A percentile compares a stretch with the other conserved stretches of the same genome.
Evolutionary conservation across 2,113 vertebrate species (phyloP).

Genomic region (Budorcas taxicolor): DNA sequence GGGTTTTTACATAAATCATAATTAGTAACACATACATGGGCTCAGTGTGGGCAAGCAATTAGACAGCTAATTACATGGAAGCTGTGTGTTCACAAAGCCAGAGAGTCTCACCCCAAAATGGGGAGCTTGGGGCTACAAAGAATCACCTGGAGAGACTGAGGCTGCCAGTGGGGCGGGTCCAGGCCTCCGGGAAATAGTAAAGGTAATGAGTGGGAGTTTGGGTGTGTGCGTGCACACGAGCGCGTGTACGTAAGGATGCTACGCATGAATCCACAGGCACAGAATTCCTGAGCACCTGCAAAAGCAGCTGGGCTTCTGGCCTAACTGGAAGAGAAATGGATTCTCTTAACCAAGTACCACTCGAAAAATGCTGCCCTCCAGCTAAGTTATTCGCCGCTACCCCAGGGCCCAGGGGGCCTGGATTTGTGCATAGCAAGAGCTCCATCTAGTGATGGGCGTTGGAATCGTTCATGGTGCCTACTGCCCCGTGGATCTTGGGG

Average conservation of each 20-base stretch:
- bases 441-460: slow-evolving; percentile 54
- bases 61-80: slow-evolving; percentile 53
- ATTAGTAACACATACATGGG: neutral
- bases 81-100: neutral
- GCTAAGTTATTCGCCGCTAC: neutral
- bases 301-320: neutral
- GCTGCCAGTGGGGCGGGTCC: neutral
- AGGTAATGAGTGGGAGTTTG: neutral
- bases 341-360: neutral
- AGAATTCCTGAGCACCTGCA: neutral
- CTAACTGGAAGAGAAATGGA: slow-evolving; percentile 42
- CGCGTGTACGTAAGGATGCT: neutral
- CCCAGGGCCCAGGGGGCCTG: neutral
- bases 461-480: neutral
- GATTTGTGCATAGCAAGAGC: slow-evolving; percentile 48
- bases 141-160: neutral
- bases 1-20: slow-evolving; percentile 71
- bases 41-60: slow-evolving; percentile 55
- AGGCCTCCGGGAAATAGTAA: neutral
- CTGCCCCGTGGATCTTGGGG: neutral
- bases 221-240: neutral
- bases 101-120: neutral
- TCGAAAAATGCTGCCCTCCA: neutral
- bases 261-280: neutral
- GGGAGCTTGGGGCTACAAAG: neutral